phyloP scores from a whole-genome alignment of 2,888 invertebrate genomes.

The Loripinus fragilis region DNA sequence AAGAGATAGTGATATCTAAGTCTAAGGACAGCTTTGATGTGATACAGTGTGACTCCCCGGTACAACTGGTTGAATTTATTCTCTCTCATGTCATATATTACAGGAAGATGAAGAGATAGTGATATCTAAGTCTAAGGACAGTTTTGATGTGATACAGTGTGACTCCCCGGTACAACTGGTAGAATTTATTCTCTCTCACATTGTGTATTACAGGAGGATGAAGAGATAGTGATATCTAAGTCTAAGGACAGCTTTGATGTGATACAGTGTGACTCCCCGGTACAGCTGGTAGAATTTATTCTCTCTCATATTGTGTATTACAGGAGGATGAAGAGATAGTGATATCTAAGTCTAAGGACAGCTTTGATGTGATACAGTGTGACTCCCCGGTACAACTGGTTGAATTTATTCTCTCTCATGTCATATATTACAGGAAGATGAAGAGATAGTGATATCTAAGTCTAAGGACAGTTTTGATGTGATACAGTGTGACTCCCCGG shows the following conservation, averaged over 20 bases:
- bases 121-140: too few species aligned
- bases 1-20: conserved; percentile 65
- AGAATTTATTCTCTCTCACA: too few species aligned
- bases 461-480: too few species aligned
- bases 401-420: conserved; percentile 73
- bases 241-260: conserved; percentile 69
- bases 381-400: conserved; percentile 78
- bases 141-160: too few species aligned
- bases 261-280: conserved; percentile 78
- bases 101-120: too few species aligned
- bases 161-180: too few species aligned
- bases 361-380: conserved; percentile 75
- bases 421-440: too few species aligned
- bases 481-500: too few species aligned
- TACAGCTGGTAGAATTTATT: conserved; percentile 76
- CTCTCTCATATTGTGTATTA: conserved; percentile 47
- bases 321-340: conserved; percentile 74
- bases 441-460: too few species aligned
- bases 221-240: conserved; percentile 65
- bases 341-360: conserved; percentile 64
- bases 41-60: conserved; percentile 78
- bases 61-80: conserved; percentile 76
- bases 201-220: conserved; percentile 70
- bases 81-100: too few species aligned
- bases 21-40: conserved; percentile 69